Evolutionary conservation across 2,888 invertebrate species (phyloP).

Genomic region (Papilio gigon): DNA sequence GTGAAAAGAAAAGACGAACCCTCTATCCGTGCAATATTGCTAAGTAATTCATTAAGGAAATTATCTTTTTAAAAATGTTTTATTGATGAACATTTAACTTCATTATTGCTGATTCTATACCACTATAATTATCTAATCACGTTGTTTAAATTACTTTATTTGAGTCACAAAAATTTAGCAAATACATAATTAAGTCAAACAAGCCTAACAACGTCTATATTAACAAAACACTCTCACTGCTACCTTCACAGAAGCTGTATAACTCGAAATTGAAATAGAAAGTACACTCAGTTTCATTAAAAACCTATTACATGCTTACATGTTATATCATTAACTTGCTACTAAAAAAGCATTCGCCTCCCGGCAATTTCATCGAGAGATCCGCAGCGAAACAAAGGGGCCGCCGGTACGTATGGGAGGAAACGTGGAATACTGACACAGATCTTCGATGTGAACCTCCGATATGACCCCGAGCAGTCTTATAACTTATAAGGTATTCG

Average conservation of each 20-base stretch:
- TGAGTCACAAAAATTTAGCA: neutral
- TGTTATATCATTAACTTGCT: conserved; percentile 53
- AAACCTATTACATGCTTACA: conserved; percentile 53
- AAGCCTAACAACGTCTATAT: conserved; percentile 43
- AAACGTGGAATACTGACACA: conserved; percentile 77
- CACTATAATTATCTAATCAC: neutral
- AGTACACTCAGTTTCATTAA: conserved; percentile 61
- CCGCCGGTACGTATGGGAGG: conserved; percentile 64
- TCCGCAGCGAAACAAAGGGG: conserved; percentile 51
- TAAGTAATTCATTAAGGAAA: too few species aligned
- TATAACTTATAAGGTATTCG: conserved; percentile 76
- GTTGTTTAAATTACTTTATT: conserved; percentile 5
- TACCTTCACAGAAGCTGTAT: conserved; percentile 51
- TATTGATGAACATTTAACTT: neutral
- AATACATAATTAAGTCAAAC: conserved; percentile 35
- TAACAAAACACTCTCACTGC: conserved; percentile 50
- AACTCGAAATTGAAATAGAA: conserved; percentile 66
- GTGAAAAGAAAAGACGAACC: too few species aligned
- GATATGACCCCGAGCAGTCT: conserved; percentile 75
- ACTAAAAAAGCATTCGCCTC: conserved; percentile 48
- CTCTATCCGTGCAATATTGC: too few species aligned
- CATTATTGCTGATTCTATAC: neutral
- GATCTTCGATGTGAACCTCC: conserved; percentile 72
- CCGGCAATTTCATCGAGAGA: conserved; percentile 52
- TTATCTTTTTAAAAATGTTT: too few species aligned